These are phyloP conservation scores for Pseudopleuronectes americanus DNA, from an alignment of 2,797 vertebrate genomes.

Conservation along the genomic window DNA sequence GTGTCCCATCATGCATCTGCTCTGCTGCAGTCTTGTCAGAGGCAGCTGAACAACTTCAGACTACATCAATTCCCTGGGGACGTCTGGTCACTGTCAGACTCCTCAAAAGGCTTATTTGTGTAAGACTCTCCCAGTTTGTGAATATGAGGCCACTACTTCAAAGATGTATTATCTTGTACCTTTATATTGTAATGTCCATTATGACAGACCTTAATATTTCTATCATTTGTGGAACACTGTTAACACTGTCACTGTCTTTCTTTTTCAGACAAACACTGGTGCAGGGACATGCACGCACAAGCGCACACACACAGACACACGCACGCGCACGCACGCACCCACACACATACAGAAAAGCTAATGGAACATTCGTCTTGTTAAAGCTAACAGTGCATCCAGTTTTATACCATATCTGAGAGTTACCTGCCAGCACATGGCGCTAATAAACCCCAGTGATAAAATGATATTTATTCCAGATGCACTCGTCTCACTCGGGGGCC, in stretches of 20 bases:
- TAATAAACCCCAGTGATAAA: slow-evolving; percentile 75
- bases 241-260: slow-evolving; percentile 33
- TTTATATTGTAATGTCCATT: neutral
- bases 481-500: slow-evolving; percentile 57
- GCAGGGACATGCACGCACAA: neutral
- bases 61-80: slow-evolving; percentile 2
- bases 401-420: slow-evolving; percentile 73
- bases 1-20: slow-evolving; percentile 68
- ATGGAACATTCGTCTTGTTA: slow-evolving; percentile 72
- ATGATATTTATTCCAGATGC: slow-evolving; percentile 79
- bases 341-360: slow-evolving; percentile 46
- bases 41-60: neutral
- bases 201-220: neutral
- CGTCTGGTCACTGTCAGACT: slow-evolving; percentile 10
- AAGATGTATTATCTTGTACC: neutral
- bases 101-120: neutral
- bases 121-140: neutral
- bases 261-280: slow-evolving; percentile 33
- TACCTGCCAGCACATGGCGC: slow-evolving; percentile 70
- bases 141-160: neutral
- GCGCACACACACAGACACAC: neutral
- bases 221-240: slow-evolving; percentile 18
- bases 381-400: slow-evolving; percentile 71
- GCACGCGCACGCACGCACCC: neutral
- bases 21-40: slow-evolving; percentile 26